Base-by-base conservation (phyloP, 1,140 invertebrate species). In the Octopus bimaculoides region DNA sequence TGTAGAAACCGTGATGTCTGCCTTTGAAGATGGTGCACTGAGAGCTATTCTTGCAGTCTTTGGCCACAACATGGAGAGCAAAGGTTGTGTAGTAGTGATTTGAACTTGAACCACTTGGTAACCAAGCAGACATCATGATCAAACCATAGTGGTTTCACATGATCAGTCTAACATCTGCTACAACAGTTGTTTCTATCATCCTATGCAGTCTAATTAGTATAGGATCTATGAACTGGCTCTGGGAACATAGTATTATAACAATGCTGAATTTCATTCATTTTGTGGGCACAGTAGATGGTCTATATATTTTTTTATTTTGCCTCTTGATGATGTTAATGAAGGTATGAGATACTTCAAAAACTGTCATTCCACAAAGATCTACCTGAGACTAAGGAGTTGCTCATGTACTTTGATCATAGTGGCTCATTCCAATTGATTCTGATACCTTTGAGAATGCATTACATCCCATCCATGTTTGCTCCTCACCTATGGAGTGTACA, bases 101-200 rank as follows among this genome's bases (percentile, higher is more conserved):
- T 41, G 26, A 41, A 41, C 26, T 41, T 3, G 3, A 41, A 41
- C 26, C 26, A 41, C 26, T 41, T 41, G 26, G 26, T 41, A 41
- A 41, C 26, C 3, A 3, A 41, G 26, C 26, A 1, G 26, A 41
- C 26, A 41, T 41, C 26, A 41, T 41, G 26, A 41, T 41, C 26
- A 41, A 41, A 41, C 26, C 26, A 41, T 3, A 41, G 26, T 41
- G 26, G 26, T 41, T 41, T 41, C 26, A 41, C 26, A 41, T 41
- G 26, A 41, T 41, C 26, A 41, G 26, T 41, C 26, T 41, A 41
- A 41, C 26, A 41, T 41, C 26, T 41, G 26, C 26, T 41, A 41
- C 26, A 41, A 41, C 26, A 41, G 26, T 41, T 41, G 26, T 80
- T 77, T 80, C 76, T 80, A 77, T 71, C 75, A 80, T 56, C 79